Percentiles rank a stretch among this genome's conserved stretches.
phyloP scores from a whole-genome alignment of 2,113 vertebrate genomes.

The Gopherus flavomarginatus region DNA sequence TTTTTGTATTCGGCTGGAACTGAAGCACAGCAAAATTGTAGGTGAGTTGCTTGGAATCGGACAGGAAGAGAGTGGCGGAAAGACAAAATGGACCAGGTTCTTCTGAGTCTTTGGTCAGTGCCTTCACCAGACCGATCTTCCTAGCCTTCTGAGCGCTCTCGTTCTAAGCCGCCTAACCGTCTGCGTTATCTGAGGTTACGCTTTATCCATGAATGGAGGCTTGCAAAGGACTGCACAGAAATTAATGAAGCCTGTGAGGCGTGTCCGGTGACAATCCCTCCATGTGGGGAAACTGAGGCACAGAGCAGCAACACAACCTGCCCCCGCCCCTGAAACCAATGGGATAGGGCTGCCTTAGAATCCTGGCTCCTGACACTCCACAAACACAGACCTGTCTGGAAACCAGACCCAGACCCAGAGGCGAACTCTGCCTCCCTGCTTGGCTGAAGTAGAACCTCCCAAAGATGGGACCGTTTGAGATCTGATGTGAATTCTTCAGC shows the following conservation, averaged over 20 bases:
- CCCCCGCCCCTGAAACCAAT: not conserved
- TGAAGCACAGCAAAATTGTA: not conserved
- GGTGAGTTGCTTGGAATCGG: not conserved
- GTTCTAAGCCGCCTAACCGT: too few species aligned
- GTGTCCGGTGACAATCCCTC: rapidly evolving
- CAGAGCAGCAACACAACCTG: rapidly evolving
- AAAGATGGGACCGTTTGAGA: not conserved
- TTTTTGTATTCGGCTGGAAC: not conserved
- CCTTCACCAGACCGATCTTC: not conserved
- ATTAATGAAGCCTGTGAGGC: not conserved
- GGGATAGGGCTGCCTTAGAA: not conserved
- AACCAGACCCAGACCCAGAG: not conserved
- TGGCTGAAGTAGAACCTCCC: not conserved
- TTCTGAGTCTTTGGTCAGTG: not conserved
- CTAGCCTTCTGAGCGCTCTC: too few species aligned
- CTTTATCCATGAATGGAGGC: not conserved
- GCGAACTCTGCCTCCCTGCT: not conserved
- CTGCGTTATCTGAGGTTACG: not conserved
- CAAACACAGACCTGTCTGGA: not conserved
- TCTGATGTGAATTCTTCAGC: not conserved
- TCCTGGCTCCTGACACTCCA: not conserved
- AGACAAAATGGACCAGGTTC: not conserved
- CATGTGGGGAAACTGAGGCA: slow-evolving; percentile 36
- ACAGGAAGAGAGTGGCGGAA: not conserved
- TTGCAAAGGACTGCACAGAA: not conserved